Base-by-base conservation (phyloP, 2,888 invertebrate genomes). In the Trypoxylon attenuatum region DNA sequence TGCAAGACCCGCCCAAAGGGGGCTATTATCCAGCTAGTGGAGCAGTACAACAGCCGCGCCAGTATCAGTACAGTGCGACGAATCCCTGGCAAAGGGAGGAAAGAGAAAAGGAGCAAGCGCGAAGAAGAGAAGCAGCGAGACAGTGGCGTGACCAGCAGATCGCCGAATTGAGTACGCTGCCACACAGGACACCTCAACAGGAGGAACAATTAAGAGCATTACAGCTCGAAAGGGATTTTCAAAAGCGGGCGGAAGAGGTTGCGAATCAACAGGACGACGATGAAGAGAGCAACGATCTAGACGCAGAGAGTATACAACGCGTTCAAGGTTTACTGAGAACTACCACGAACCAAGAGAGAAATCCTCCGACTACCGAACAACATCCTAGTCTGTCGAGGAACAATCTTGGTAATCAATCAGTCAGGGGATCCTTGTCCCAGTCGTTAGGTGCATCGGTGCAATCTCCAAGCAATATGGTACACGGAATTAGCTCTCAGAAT, bases 31-130 rank as follows among this genome's bases (percentile, higher is more conserved):
- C 91, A 8, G 68, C 81, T 2, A 57, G 87, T 69, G 69, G 72
- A 46, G 57, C 86, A 73, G 57, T 87, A 78, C 87, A 88, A 10
- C 87, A 86, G 38, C 86, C 86, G 16, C 85, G 87, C 15, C 88
- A 87, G 61, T 88, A 87, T 73, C 88, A 87, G 45, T 88, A 88
- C 60, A 85, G 83, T 61, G 88, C 88, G 22, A 87, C 92, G 78
- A 95, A 95, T 89, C 96, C 97, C 1, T 97, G 97, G 97, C 96
- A 96, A 81, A 90, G 96, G 21, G 97, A 97, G 88, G 96, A 96
- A 86, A 92, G 94, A 78, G 97, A 97, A 88, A 92, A 94, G 87
- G 93, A 94, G 82, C 89, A 91, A 78, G 93, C 93, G 76, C 89
- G 92, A 51, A 89, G 94, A 57, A 89, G 94, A 63, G 93, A 94